Percentiles rank a stretch among this genome's conserved stretches.
phyloP scores from a whole-genome alignment of 2,888 invertebrate species.

The Eueremaeus valkanovi region DNA sequence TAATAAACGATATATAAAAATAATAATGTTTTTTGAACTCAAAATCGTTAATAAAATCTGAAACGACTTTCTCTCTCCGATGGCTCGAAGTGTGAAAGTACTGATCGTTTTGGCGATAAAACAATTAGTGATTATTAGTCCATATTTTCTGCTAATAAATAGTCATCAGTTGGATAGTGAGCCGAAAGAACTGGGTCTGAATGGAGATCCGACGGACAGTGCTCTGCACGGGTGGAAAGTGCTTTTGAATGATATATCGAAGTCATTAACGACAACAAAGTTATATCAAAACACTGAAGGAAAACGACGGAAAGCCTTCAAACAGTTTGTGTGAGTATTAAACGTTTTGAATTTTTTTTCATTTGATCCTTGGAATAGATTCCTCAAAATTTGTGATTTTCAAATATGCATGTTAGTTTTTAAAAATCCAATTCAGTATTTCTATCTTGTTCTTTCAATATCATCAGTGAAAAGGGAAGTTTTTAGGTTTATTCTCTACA shows the following conservation, averaged over 20 bases:
- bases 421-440: too few relatives aligned
- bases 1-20: background rate
- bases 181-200: background rate
- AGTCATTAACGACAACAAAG: background rate
- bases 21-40: constrained; percentile 3
- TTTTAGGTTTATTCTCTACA: too few relatives aligned
- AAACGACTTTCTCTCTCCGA: background rate
- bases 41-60: background rate
- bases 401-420: too few relatives aligned
- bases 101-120: background rate
- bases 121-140: background rate
- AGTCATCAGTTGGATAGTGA: background rate
- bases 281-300: background rate
- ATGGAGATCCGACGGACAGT: background rate
- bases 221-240: background rate
- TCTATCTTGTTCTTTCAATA: too few relatives aligned
- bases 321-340: background rate
- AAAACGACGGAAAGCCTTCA: background rate
- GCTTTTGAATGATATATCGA: background rate
- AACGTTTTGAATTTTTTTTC: background rate
- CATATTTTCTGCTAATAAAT: background rate
- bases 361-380: too few relatives aligned
- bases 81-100: background rate
- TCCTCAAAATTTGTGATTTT: too few relatives aligned
- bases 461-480: too few relatives aligned